These are phyloP conservation scores for Tillus elongatus DNA, from an alignment of 2,888 invertebrate genomes.

Conservation along the genomic window DNA sequence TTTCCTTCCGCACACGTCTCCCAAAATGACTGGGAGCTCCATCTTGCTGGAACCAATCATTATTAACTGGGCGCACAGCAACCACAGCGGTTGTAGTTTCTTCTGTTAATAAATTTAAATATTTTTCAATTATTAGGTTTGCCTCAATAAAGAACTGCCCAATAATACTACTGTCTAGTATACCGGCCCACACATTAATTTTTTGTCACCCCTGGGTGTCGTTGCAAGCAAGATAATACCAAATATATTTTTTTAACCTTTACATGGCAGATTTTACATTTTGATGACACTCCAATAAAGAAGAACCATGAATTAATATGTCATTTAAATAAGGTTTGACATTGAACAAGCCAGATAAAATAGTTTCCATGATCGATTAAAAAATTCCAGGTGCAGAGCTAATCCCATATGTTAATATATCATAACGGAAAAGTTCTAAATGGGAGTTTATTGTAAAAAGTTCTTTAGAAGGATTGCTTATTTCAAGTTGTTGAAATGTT, in stretches of 20 bases:
- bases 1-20: too few relatives aligned
- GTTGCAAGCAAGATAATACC: too few relatives aligned
- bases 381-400: constrained; percentile 25
- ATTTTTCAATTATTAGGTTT: too few relatives aligned
- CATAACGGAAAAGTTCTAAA: constrained; percentile 24
- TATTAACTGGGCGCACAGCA: too few relatives aligned
- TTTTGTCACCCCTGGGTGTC: too few relatives aligned
- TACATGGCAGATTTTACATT: constrained; percentile 17
- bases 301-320: constrained; percentile 19
- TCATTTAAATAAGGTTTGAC: constrained; percentile 24
- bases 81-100: too few relatives aligned
- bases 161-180: too few relatives aligned
- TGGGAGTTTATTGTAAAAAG: constrained; percentile 27
- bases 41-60: too few relatives aligned
- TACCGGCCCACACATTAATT: too few relatives aligned
- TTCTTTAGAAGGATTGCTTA: constrained; percentile 20
- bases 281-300: constrained; percentile 15
- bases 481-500: constrained; percentile 26
- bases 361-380: constrained; percentile 20
- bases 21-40: too few relatives aligned
- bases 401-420: constrained; percentile 25
- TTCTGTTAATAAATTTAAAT: too few relatives aligned
- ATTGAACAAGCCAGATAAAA: constrained; percentile 15
- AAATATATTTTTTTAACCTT: constrained; percentile 18
- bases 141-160: too few relatives aligned